Base-by-base conservation (phyloP, 2,113 vertebrate species). In the Alaudala cheleensis region DNA sequence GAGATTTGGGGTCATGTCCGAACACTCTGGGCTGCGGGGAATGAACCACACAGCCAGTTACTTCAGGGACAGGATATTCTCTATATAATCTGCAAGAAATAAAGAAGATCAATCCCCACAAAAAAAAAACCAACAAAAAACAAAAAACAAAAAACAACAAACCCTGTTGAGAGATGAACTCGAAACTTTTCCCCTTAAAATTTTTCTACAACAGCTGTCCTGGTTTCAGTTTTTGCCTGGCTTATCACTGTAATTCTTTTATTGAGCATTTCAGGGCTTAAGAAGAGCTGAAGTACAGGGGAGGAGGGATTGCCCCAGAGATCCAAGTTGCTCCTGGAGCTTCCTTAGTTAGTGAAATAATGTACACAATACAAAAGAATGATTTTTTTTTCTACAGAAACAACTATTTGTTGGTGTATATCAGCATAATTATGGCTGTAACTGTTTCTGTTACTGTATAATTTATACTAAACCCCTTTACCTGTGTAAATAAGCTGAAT, bases 241-340 rank as follows among this genome's bases (percentile, higher is more conserved):
- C 7, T 96, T 92, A 86, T 81, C 60, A 23, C 26, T 71, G 34
- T 90, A 89, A 90, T 95, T 89, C 73, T 74, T 94, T 94, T 84
- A 44, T 42, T 81, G 61, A 94, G 60, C 31, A 71, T 81, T 80
- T 42, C 60, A 74, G 31, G 23, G 47, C 15, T 92, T 89, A 89
- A 54, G 69, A 13, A 92, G 14, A 56, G 14, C 24, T 49, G 12
- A 40, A 87, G 17, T 17, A 40, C 4, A 19, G 22, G 24, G 39
- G 22, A 62, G 7, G 6, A 72, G 21, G 14, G 50, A 34, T 37
- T 92, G n/a, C 23, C 42, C 66, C 15, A 50, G 76, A 54, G 65
- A 78, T 54, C 21, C 34, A 49, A 6, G 31, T 81, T 66, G 9
- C 6, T 77, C 14, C 71, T 60, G 23, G 8, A 88, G 33, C 20